Evolutionary conservation across 2,888 invertebrate species (phyloP), one percentile per base, ranked within the genome.

Genomic region (Lathronympha strigana): DNA sequence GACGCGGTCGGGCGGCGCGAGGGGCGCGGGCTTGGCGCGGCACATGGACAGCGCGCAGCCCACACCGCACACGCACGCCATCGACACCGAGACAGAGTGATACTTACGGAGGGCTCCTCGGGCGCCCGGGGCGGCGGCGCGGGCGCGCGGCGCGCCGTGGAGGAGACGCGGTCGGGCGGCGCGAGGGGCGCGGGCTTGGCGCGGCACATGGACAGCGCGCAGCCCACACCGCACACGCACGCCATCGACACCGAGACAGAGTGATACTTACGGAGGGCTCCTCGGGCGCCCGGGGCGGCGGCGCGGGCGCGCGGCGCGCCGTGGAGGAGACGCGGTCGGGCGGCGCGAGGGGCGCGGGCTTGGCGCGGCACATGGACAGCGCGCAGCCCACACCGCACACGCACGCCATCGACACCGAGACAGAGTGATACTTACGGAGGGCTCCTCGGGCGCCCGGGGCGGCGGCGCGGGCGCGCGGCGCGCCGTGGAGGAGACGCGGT

Each of bases 171-270:
- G 19, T 88, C 88, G 61, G 88, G 90, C 68, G 81, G 75, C 25
- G 77, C 68, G 76, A n/a, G n/a, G n/a, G n/a, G 87, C 74, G 50
- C 83, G 75, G 67, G 79, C 78, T n/a, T n/a, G 63, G 83, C 68
- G 72, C 92, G 92, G 73, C 94, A 95, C 68, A 94, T 80, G 13
- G 94, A 93, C 58, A 95, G 92, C 73, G 94, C 93, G 77, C 95
- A 95, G 66, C 94, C 94, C 67, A 94, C 91, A 70, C 94, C 84
- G 75, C 94, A 93, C 80, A 94, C 93, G 75, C 33, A 92, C 25
- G 94, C 93, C 69, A 55, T 63, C 19, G 63, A 49, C 53, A 94
- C 6, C 11, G 25, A 3, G 25, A 9, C 33, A 33, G 6, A 11
- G 33, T 8, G 25, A 19, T 43, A 43, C 25, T 47, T n/a, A 47